Evolutionary conservation across 2,113 vertebrate genomes (phyloP), one percentile per base, ranked within the genome.

Genomic region (Esox niger): DNA sequence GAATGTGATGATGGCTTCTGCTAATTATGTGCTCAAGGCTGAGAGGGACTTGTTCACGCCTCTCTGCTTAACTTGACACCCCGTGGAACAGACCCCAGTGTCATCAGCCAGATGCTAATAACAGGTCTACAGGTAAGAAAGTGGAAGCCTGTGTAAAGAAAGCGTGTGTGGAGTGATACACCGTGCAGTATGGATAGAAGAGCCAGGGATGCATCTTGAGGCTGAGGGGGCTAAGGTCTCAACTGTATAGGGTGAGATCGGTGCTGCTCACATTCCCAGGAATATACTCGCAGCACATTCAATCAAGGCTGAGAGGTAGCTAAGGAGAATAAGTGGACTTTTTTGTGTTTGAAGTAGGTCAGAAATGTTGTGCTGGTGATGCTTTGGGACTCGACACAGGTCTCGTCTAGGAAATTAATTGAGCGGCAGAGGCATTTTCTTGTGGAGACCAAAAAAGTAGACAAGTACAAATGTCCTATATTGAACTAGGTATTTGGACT

Each of bases 301-400:
- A 73, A 70, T 81, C 74, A 75, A 54, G 32, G 43, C 27, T 49
- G 62, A 70, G 29, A 52, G 68, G 68, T 75, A 69, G 76, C 70
- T 69, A 64, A 71, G 77, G 69, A 13, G 80, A 83, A 82, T 76
- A 74, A 79, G 71, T 81, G 77, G 64, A 27, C 43, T 73, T 59
- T 80, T n/a, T n/a, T n/a, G n/a, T n/a, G 71, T 79, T 82, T 82
- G 81, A 89, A 90, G 82, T 88, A 79, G 86, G 87, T 88, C 88
- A 89, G 80, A 79, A 78, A 79, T 78, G 78, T 68, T 69, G 68
- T 75, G 69, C 66, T 68, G 73, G 73, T 79, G 80, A 85, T 84
- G 79, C 55, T 35, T 32, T 69, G 83, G 75, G 84, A 83, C 77
- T 73, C 63, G 54, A 29, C 65, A 11, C 35, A 23, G 64, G 73